Base-by-base conservation (phyloP, 2,888 invertebrate genomes). In the Melipona beecheii region DNA sequence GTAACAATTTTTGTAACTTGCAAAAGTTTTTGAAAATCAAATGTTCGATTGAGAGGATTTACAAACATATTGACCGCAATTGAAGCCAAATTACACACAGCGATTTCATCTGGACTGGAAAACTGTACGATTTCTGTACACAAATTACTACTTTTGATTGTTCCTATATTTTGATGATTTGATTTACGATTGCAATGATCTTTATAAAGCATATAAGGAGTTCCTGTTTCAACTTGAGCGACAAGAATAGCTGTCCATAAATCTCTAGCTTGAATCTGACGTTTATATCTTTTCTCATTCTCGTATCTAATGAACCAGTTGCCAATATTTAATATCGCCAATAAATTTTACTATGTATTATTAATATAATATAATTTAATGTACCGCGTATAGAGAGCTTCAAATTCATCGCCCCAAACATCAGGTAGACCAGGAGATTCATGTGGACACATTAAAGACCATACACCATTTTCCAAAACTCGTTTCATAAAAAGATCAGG, bases 111-210 rank as follows among this genome's bases (percentile, higher is more conserved):
- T 2, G 97, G 95, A 21, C 98, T 96, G 4, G 98, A 98, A 94
- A 99, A 99, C 94, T 99, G 98, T 0, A 99, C 97, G 89, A 99
- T 98, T 96, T 99, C 99, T 0, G 99, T 99, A 94, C 99, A 99
- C 58, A 99, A 95, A 94, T 99, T 99, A 91, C 99, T 98, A 94
- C 99, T 98, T 95, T 99, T 99, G 89, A 99, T 99, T 0, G 99
- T 99, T 21, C 99, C 99, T 80, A 99, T 95, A 95, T 99, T 99
- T 94, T 99, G 97, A 92, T 99, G 99, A 94, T 99, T 99, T 82
- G 98, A 98, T 95, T 99, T 99, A 1, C 97, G 95, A 93, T 99
- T 99, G 93, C 99, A 99, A 5, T 98, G 96, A 95, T 99, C 99
- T 95, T 98, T 98, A 93, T 98, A 98, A 0, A 98, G 95, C 98